Evolutionary conservation across 2,797 vertebrate genomes (phyloP).

Genomic region (Epinephelus coioides): DNA sequence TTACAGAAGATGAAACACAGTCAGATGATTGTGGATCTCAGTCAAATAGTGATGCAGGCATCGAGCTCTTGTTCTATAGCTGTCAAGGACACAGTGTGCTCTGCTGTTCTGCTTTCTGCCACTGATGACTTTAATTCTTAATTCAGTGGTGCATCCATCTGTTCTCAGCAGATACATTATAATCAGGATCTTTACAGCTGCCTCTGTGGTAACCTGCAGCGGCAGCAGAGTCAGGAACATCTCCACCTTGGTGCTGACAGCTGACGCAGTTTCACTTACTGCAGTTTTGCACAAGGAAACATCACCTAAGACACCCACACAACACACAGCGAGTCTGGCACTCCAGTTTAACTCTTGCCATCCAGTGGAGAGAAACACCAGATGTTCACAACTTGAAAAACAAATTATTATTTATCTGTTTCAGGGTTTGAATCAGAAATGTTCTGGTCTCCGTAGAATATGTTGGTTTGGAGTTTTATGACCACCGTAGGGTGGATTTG

Average conservation of each 20-base stretch:
- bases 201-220: background rate
- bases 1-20: background rate
- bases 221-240: background rate
- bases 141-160: background rate
- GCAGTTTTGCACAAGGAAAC: background rate
- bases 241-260: background rate
- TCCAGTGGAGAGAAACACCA: background rate
- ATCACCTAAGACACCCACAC: conserved; percentile 1
- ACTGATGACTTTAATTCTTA: background rate
- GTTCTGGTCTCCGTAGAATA: too few species aligned
- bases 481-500: too few species aligned
- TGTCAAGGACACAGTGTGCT: background rate
- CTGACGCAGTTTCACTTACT: conserved; percentile 2
- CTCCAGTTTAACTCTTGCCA: background rate
- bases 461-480: background rate
- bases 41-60: background rate
- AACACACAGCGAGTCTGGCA: background rate
- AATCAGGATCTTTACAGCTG: background rate
- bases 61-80: background rate
- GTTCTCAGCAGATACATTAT: background rate
- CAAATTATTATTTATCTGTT: too few species aligned
- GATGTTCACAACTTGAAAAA: conserved; percentile 3
- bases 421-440: background rate
- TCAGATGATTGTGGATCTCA: background rate
- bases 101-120: background rate